Evolutionary conservation across 2,113 vertebrate species (phyloP).

Genomic region (Octodon degus): DNA sequence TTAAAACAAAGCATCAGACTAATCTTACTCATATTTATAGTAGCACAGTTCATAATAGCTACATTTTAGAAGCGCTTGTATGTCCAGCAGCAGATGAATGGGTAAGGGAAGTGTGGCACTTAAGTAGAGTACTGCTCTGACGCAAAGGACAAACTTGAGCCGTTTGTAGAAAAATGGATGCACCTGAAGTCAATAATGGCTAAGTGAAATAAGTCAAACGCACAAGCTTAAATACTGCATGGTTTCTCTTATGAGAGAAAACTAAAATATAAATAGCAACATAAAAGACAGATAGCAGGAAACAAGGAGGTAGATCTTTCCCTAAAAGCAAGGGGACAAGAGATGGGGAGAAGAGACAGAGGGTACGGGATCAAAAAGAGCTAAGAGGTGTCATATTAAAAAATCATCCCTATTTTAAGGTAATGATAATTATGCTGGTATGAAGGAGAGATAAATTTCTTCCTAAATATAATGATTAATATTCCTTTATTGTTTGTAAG

Average conservation of each 20-base stretch:
- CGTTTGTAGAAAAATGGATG: not conserved
- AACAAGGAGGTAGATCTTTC: not conserved
- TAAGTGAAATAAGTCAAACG: not conserved
- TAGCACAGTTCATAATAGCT: not conserved
- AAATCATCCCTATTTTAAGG: not conserved
- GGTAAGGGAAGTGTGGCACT: not conserved
- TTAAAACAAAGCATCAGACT: not conserved
- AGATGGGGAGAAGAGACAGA: not conserved
- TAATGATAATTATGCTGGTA: fast-evolving
- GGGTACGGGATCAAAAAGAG: not conserved
- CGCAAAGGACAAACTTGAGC: not conserved
- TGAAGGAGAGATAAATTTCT: not conserved
- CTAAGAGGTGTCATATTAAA: not conserved
- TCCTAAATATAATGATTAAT: not conserved
- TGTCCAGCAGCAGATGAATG: not conserved
- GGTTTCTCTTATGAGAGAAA: not conserved
- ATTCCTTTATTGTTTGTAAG: not conserved
- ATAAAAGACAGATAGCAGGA: not conserved
- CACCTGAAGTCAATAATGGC: not conserved
- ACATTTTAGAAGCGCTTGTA: not conserved
- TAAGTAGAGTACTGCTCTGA: not conserved
- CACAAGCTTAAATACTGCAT: not conserved
- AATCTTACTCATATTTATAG: not conserved
- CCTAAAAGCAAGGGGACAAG: not conserved
- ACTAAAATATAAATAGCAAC: not conserved